Evolutionary conservation across 2,888 invertebrate genomes (phyloP), one percentile per base, ranked within the genome.

Genomic region (Xylocampa areola): DNA sequence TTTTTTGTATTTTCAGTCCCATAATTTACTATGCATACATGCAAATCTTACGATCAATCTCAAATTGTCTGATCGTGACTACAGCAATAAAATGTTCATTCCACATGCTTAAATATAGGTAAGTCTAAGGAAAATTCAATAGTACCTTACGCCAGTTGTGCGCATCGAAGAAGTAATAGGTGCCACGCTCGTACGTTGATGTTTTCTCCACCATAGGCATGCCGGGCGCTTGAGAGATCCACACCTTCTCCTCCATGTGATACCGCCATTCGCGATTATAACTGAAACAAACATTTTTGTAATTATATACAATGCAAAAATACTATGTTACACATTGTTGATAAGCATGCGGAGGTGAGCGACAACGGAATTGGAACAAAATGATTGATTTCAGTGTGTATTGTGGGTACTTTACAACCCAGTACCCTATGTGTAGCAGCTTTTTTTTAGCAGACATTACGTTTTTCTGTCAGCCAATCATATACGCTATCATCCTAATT

Each of bases 181-280:
- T 99, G 94, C 99, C 99, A 86, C 99, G 96, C 95, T 99, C 99
- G 94, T 98, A 99, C 77, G 98, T 97, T 81, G 96, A 96, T 73
- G 98, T 99, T 94, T 99, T 99, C 91, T 99, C 98, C 80, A 97
- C 96, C 86, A 98, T 97, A 77, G 97, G 97, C 95, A 98, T 97
- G 79, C 98, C 98, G 75, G 98, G 98, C 83, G 98, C 98, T 92
- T 99, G 97, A 81, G 99, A 99, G 90, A 99, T 98, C 99, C 99
- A 99, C 84, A 99, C 98, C 92, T 98, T 98, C 90, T 99, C 99
- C 89, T 99, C 98, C 95, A 97, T 99, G 94, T 99, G 99, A 95
- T 98, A 99, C 94, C 99, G 96, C 99, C 99, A 99, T 88, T 99
- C 99, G 87, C 99, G 96, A 93, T 96, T 98, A 94, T 99, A 99